Percentiles rank a stretch among this genome's conserved stretches.
These are phyloP conservation scores for Pachydiplax longipennis DNA, from an alignment of 2,888 invertebrate species.

Conservation along the genomic window DNA sequence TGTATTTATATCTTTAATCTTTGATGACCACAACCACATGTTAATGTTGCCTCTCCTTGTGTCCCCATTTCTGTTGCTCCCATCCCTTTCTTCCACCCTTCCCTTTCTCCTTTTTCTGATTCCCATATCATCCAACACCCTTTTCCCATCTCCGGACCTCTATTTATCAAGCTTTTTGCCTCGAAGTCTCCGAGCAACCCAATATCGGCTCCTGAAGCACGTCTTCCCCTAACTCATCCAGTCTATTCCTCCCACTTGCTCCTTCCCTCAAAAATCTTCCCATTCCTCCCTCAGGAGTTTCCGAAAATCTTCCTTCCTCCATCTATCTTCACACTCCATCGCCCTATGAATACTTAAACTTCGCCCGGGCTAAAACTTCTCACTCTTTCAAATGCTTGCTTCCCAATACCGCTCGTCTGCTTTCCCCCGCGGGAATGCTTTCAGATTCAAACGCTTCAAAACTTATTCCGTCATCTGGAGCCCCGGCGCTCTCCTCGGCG, in stretches of 20 bases:
- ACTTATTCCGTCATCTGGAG: not conserved
- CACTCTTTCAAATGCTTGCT: not conserved
- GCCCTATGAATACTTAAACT: conserved; percentile 8
- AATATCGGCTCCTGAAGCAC: conserved; percentile 32
- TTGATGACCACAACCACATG: not conserved
- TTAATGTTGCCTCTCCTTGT: not conserved
- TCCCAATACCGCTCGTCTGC: not conserved
- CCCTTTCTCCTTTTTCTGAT: not conserved
- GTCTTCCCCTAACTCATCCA: conserved; percentile 23
- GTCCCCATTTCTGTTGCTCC: not conserved
- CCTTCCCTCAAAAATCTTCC: not conserved
- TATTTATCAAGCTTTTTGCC: conserved; percentile 44
- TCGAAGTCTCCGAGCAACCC: conserved; percentile 31
- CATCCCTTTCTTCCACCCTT: not conserved
- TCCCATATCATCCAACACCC: conserved; percentile 27
- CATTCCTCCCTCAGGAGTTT: not conserved
- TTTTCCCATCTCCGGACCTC: conserved; percentile 20
- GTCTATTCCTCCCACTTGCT: not conserved
- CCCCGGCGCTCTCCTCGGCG: not conserved
- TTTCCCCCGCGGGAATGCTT: not conserved
- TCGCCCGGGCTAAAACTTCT: not conserved
- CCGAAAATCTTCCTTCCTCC: not conserved
- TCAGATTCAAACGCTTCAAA: not conserved
- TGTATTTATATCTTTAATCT: not conserved
- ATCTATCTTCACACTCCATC: not conserved